Percentiles rank a stretch among this genome's conserved stretches.
phyloP scores from a whole-genome alignment of 2,113 vertebrate genomes.

The Callospermophilus lateralis region DNA sequence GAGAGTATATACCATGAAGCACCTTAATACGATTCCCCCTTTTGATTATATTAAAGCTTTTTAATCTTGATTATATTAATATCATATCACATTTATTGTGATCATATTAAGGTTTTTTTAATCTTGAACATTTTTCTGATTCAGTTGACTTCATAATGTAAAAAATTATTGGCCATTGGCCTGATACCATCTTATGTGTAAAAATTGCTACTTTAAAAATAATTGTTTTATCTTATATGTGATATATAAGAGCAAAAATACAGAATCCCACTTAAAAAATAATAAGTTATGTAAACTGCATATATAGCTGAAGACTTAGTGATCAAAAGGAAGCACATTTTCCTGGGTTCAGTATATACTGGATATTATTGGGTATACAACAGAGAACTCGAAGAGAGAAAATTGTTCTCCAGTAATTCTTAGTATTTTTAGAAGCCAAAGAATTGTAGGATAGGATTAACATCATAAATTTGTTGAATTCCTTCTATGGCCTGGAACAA shows the following conservation, averaged over 20 bases:
- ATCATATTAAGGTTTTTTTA: background rate
- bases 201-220: background rate
- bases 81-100: background rate
- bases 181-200: background rate
- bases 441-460: conserved; percentile 12
- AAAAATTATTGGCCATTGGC: background rate
- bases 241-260: background rate
- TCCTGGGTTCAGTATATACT: background rate
- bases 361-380: background rate
- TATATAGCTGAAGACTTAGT: background rate
- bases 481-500: background rate
- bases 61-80: background rate
- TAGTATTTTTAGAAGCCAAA: background rate
- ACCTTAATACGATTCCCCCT: background rate
- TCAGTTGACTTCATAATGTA: background rate
- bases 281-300: background rate
- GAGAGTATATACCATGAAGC: background rate
- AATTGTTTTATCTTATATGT: background rate
- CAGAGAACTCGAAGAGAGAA: background rate
- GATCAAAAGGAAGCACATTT: conserved; percentile 23
- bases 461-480: background rate
- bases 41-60: conserved; percentile 7
- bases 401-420: conserved; percentile 15
- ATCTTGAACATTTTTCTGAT: conserved; percentile 1
- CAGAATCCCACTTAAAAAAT: background rate